Conservation (phyloP, 2,113 vertebrate genomes). For the Helogale parvula region DNA sequence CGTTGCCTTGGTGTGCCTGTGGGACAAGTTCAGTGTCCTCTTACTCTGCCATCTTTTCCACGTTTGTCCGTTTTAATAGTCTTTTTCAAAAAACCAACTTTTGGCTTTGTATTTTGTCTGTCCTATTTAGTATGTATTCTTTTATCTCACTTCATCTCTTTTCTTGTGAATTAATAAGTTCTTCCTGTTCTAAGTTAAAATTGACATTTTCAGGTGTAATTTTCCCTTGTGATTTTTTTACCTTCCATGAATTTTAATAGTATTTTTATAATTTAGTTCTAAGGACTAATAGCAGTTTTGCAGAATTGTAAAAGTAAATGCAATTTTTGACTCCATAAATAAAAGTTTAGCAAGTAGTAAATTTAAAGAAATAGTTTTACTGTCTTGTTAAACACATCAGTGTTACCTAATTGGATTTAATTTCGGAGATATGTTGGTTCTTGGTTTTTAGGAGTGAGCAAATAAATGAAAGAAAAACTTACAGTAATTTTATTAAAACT, state of each 20-base stretch:
- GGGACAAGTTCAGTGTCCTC: too few relatives aligned
- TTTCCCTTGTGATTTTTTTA: conserved; percentile 37
- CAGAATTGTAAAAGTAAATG: conserved; percentile 34
- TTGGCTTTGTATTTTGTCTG: background rate
- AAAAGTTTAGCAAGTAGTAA: background rate
- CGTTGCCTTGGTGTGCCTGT: too few relatives aligned
- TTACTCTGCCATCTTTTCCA: background rate
- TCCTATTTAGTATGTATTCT: background rate
- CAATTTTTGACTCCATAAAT: background rate
- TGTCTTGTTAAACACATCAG: background rate
- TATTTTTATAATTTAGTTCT: background rate
- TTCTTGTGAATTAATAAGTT: background rate
- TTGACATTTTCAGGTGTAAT: background rate
- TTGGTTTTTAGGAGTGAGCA: background rate
- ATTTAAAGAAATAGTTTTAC: background rate
- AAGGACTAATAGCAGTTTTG: conserved; percentile 12
- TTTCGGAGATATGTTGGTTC: background rate
- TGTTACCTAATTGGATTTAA: background rate
- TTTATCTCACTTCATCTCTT: background rate
- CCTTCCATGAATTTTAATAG: background rate
- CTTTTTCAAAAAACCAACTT: background rate
- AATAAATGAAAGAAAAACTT: background rate
- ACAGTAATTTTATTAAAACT: conserved; percentile 12
- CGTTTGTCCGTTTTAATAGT: background rate
- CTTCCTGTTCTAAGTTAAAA: background rate